A percentile compares a stretch with the other conserved stretches of the same genome.
phyloP scores from a whole-genome alignment of 2,888 invertebrate genomes.

The Agrochola litura region DNA sequence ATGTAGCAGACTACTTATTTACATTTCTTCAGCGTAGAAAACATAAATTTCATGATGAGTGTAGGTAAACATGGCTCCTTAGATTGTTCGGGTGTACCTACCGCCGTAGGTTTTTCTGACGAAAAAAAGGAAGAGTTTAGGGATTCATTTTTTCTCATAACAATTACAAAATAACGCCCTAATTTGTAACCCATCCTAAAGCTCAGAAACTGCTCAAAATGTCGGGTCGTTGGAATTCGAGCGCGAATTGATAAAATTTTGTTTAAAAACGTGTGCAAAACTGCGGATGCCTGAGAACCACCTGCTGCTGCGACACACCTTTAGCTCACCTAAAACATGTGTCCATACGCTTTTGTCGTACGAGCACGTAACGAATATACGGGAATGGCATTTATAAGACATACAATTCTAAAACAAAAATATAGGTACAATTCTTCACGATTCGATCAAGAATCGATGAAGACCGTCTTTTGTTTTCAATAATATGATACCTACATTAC shows the following conservation, averaged over 20 bases:
- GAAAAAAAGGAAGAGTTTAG: neutral
- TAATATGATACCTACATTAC: neutral
- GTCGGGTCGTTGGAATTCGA: slow-evolving; percentile 43
- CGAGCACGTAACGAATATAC: neutral
- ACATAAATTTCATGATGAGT: no score
- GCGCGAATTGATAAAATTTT: slow-evolving; percentile 70
- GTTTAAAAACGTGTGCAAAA: slow-evolving; percentile 66
- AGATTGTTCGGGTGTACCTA: no score
- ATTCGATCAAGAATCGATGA: neutral
- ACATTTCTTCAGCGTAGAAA: no score
- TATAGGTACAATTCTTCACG: neutral
- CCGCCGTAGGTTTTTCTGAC: neutral
- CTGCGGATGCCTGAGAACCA: slow-evolving; percentile 61
- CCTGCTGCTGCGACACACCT: slow-evolving; percentile 43
- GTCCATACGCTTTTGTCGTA: slow-evolving; percentile 20
- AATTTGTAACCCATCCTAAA: neutral
- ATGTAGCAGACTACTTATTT: no score
- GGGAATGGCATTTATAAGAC: neutral
- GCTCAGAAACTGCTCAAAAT: slow-evolving; percentile 34
- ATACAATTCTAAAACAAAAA: neutral
- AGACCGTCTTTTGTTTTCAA: neutral
- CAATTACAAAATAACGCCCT: slow-evolving; percentile 5
- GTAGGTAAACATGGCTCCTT: no score
- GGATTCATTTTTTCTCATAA: neutral
- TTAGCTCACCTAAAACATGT: slow-evolving; percentile 42